phyloP scores from a whole-genome alignment of 2,113 vertebrate genomes.

The Cacatua alba region DNA sequence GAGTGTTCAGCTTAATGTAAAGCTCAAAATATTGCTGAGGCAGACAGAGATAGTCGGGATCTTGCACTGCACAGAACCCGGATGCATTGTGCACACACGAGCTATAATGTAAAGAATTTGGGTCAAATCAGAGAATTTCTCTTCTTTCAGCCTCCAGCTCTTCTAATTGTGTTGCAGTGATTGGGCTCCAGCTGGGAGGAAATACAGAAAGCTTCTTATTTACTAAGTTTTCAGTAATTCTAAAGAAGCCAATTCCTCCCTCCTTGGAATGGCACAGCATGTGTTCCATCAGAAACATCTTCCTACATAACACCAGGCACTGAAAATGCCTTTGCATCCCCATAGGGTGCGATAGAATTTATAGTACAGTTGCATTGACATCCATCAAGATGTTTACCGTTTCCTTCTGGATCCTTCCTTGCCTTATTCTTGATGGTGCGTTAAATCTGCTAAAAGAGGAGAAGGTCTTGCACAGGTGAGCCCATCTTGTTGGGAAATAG shows the following conservation, averaged over 20 bases:
- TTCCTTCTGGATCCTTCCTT: neutral
- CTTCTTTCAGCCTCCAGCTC: neutral
- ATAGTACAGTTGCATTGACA: neutral
- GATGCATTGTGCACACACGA: neutral
- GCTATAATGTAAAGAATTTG: neutral
- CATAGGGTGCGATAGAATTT: neutral
- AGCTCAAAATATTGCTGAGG: neutral
- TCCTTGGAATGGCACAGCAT: neutral
- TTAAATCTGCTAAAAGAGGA: neutral
- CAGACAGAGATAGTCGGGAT: neutral
- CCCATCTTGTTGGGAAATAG: neutral
- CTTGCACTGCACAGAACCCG: neutral
- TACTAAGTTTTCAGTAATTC: slow-evolving; percentile 1
- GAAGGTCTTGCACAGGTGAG: neutral
- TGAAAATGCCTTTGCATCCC: neutral
- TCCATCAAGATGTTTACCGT: neutral
- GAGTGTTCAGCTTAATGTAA: neutral
- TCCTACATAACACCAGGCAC: neutral
- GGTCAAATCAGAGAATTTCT: neutral
- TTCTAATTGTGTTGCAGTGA: neutral
- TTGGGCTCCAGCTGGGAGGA: neutral
- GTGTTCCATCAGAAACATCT: neutral
- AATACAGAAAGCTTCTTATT: slow-evolving; percentile 15
- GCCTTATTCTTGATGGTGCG: neutral
- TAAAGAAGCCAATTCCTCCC: neutral